phyloP scores from a whole-genome alignment of 2,797 vertebrate species.

The Ctenosaura bakeri region DNA sequence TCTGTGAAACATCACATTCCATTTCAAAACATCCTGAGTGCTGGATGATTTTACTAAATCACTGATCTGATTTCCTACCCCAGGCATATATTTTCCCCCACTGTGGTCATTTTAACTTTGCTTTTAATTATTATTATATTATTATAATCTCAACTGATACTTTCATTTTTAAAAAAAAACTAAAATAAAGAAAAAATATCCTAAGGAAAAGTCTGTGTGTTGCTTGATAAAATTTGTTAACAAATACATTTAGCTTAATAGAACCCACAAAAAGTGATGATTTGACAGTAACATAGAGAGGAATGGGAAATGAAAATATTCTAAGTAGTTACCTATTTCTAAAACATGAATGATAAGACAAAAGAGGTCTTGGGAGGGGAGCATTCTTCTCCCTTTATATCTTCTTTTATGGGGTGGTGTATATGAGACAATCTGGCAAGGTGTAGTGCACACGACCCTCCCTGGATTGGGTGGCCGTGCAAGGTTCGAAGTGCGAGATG shows the following conservation, averaged over 20 bases:
- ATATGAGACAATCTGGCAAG: not conserved
- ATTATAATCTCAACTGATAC: too few relatives aligned
- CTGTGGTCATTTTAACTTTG: constrained; percentile 49
- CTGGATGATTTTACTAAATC: constrained; percentile 45
- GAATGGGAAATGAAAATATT: not conserved
- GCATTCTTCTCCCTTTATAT: not conserved
- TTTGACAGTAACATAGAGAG: not conserved
- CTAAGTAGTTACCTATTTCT: too few relatives aligned
- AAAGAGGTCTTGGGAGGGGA: not conserved
- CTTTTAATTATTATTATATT: constrained; percentile 61
- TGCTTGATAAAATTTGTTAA: not conserved
- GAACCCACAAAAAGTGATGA: not conserved
- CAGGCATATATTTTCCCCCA: constrained; percentile 56
- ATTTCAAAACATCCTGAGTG: constrained; percentile 63
- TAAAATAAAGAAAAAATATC: not conserved
- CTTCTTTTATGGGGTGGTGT: not conserved
- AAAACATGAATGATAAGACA: not conserved
- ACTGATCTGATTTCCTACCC: not conserved
- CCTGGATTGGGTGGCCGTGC: too few relatives aligned
- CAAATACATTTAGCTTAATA: not conserved
- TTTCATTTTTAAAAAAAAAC: too few relatives aligned
- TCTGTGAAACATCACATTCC: constrained; percentile 52
- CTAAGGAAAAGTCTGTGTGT: not conserved
- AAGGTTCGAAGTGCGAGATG: too few relatives aligned
- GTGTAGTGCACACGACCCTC: too few relatives aligned